A percentile compares a stretch with the other conserved stretches of the same genome.
These are phyloP conservation scores for Capricornis sumatraensis DNA, from an alignment of 2,113 vertebrate genomes.

Conservation along the genomic window DNA sequence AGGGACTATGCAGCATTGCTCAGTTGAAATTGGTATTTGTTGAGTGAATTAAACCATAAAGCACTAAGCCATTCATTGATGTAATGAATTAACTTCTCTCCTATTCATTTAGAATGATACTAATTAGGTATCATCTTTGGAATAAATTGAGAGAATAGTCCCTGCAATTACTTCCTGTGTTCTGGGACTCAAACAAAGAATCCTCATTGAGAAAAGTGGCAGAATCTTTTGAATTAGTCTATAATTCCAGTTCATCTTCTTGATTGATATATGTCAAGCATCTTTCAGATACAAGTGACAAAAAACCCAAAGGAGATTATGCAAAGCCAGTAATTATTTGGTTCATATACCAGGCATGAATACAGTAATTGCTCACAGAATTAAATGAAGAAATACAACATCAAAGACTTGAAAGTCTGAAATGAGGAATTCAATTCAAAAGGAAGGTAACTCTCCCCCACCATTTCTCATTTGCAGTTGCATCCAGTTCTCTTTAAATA, in stretches of 20 bases:
- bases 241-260: background rate
- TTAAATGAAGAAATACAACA: background rate
- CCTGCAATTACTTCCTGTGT: background rate
- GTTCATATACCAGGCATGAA: background rate
- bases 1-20: background rate
- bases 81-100: background rate
- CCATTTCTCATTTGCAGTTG: background rate
- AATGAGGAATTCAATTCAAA: background rate
- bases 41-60: background rate
- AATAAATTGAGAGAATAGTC: background rate
- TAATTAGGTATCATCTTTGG: background rate
- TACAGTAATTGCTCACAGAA: background rate
- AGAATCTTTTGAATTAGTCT: background rate
- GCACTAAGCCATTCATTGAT: background rate
- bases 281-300: background rate
- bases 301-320: background rate
- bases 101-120: background rate
- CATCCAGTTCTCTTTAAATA: background rate
- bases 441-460: background rate
- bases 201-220: background rate
- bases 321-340: background rate
- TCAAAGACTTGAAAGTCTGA: background rate
- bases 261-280: background rate
- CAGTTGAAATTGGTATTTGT: background rate
- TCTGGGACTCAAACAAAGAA: background rate